phyloP scores from a whole-genome alignment of 1,140 invertebrate species.

The Papilio helenus region DNA sequence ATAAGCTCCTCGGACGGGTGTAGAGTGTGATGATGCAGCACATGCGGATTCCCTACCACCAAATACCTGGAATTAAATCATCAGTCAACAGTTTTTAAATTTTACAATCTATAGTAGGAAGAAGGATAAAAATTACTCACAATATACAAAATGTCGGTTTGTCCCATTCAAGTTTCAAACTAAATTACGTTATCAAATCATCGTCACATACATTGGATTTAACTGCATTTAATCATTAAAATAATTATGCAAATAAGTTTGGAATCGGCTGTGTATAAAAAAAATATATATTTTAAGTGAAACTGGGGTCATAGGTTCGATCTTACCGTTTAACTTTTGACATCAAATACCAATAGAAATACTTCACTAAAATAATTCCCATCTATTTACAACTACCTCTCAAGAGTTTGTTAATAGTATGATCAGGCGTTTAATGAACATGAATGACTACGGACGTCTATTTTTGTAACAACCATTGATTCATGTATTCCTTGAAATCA shows the following conservation, averaged over 20 bases:
- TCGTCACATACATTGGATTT: background rate
- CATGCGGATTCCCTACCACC: slow-evolving; percentile 84
- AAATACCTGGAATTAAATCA: background rate
- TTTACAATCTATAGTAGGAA: background rate
- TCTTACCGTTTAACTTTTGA: background rate
- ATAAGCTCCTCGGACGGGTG: slow-evolving; percentile 66
- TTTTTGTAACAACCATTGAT: background rate
- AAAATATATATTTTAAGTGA: too few species aligned
- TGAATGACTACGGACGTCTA: background rate
- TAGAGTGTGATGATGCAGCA: slow-evolving; percentile 73
- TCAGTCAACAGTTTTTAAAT: background rate
- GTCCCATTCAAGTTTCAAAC: background rate
- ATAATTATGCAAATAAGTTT: too few species aligned
- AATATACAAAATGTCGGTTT: background rate
- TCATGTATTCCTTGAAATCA: background rate
- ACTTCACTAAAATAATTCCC: too few species aligned
- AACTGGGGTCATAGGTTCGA: too few species aligned
- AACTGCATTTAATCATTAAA: too few species aligned
- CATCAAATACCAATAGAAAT: background rate
- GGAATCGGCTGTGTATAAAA: too few species aligned
- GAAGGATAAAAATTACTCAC: background rate
- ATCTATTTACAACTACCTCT: too few species aligned
- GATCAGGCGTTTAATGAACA: too few species aligned
- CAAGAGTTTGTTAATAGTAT: too few species aligned
- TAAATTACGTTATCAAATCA: background rate